Conservation (phyloP, 2,113 vertebrate species). For the Callorhinus ursinus region DNA sequence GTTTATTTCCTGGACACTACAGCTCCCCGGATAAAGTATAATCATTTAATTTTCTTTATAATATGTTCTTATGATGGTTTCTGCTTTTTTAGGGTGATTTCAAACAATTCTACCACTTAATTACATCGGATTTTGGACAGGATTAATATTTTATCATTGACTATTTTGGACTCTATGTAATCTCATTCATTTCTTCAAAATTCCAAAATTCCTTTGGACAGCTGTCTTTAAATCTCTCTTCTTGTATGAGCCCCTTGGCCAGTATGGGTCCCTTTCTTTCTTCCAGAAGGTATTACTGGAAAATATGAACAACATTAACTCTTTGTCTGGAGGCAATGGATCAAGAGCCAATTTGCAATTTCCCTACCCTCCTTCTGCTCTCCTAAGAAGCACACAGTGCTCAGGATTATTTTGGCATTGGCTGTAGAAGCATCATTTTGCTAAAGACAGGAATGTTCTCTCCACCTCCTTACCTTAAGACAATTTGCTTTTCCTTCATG, state of each 20-base stretch:
- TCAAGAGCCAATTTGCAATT: not conserved
- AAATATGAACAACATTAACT: not conserved
- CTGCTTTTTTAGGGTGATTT: not conserved
- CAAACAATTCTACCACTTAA: not conserved
- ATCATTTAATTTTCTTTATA: constrained; percentile 2
- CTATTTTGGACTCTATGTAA: not conserved
- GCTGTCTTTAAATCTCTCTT: not conserved
- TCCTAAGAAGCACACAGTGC: no score
- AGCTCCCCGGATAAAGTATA: not conserved
- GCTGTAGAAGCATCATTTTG: not conserved
- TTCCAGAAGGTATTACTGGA: not conserved
- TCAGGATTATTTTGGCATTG: not conserved
- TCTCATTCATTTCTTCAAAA: not conserved
- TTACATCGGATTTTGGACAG: not conserved
- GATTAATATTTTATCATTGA: not conserved
- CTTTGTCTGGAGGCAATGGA: not conserved
- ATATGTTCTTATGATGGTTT: not conserved
- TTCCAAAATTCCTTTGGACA: not conserved
- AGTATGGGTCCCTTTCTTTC: not conserved
- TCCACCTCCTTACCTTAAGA: not conserved
- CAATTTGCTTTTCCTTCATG: not conserved
- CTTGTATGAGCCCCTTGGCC: not conserved
- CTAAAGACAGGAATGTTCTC: not conserved
- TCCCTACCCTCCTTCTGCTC: not conserved
- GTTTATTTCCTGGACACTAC: not conserved